Evolutionary conservation across 1,140 invertebrate species (phyloP), one percentile per base, ranked within the genome.

Genomic region (Drosophila subpulchrella): DNA sequence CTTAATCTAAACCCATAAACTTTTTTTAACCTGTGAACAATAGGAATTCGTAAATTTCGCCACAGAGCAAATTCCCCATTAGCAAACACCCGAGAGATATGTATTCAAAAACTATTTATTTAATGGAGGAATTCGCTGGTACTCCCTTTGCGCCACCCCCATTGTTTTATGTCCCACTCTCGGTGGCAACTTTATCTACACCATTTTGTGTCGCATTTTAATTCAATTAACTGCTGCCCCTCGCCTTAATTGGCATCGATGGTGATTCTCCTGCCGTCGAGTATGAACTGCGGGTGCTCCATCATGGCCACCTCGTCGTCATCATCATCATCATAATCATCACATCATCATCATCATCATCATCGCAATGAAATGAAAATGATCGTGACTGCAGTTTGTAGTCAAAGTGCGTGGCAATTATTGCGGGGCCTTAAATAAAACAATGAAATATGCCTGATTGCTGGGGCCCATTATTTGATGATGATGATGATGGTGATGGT

Each of bases 341-440:
- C 63, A 7, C 47, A n/a, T 13, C 47, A n/a, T 13, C 42, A 41
- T 46, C 27, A 11, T 15, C 47, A n/a, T 13, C 47, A n/a, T 13
- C 42, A 41, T 46, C 27, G 13, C 20, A 44, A 47, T 65, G 13
- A 11, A 42, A 44, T 53, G 27, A n/a, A 32, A 36, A 24, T 24
- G 51, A 58, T 63, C 61, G 53, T 47, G 48, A 36, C 53, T 70
- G 68, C 55, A 60, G 54, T 41, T 24, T 51, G 71, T 83, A 88
- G 88, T 88, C 82, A 81, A 91, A 90, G 89, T 91, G 88, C 88
- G 88, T 90, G 83, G 77, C 82, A 90, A 90, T 90, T 90, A 90
- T 84, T 73, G 47, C 70, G 59, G 53, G 77, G 80, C 80, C 76
- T 76, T 84, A 88, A 90, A 88, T 90, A 80, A 91, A 91, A 90